Conservation (phyloP, 2,113 vertebrate species). For the Oreocharis arfaki region DNA sequence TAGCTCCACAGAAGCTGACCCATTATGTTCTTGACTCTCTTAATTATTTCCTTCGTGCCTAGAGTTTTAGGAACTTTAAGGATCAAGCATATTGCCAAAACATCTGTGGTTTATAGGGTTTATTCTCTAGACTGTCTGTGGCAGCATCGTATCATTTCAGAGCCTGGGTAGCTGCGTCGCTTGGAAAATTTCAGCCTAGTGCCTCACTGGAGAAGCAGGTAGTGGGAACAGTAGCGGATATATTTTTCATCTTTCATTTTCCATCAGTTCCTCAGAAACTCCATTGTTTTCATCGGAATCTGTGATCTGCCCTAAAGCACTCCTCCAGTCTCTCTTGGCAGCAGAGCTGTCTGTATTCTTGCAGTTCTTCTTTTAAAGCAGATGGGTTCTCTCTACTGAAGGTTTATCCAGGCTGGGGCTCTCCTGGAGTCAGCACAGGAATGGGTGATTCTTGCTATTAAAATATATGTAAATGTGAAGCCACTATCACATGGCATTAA, state of each 20-base stretch:
- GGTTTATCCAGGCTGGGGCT: background rate
- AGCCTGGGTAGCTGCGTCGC: background rate
- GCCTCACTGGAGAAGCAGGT: background rate
- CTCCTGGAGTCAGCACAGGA: background rate
- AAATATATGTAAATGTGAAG: background rate
- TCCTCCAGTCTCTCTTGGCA: background rate
- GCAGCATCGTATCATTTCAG: accelerated
- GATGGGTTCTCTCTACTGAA: background rate
- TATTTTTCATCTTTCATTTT: background rate
- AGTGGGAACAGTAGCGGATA: background rate
- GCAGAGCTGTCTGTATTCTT: background rate
- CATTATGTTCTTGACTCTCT: background rate
- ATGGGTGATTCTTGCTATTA: background rate
- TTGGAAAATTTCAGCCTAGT: background rate
- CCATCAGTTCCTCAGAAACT: background rate
- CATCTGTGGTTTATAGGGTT: background rate
- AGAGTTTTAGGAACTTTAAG: background rate
- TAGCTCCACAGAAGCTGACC: background rate
- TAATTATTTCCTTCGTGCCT: background rate
- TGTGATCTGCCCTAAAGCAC: background rate
- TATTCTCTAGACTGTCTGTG: background rate
- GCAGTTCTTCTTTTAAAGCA: background rate
- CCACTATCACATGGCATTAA: background rate
- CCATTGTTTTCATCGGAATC: background rate
- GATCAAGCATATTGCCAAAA: background rate